These are phyloP conservation scores for Acleris laterana DNA, from an alignment of 2,888 invertebrate species.

Conservation along the genomic window DNA sequence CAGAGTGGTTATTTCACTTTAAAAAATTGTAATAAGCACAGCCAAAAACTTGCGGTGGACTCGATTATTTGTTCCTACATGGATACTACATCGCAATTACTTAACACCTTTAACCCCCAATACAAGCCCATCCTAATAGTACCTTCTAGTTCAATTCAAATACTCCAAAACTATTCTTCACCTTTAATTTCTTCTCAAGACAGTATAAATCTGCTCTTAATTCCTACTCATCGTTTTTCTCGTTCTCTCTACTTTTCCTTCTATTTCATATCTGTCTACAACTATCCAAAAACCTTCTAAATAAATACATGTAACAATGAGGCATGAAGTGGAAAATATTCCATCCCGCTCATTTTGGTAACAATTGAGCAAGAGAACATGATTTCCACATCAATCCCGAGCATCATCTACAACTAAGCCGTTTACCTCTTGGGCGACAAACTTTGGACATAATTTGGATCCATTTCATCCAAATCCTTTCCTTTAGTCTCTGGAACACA, in stretches of 20 bases:
- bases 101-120: slow-evolving; percentile 1
- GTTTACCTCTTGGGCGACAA: slow-evolving; percentile 75
- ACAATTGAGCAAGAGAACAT: neutral
- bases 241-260: slow-evolving; percentile 13
- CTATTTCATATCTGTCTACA: slow-evolving; percentile 22
- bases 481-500: slow-evolving; percentile 97
- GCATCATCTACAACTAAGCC: slow-evolving; percentile 17
- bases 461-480: slow-evolving; percentile 94
- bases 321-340: neutral
- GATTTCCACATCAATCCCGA: neutral
- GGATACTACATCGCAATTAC: slow-evolving; percentile 27
- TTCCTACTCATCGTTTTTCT: neutral
- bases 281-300: slow-evolving; percentile 33
- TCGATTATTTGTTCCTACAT: slow-evolving; percentile 63
- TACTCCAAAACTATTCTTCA: slow-evolving; percentile 10
- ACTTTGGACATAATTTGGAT: slow-evolving; percentile 86
- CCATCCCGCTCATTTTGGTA: neutral
- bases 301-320: slow-evolving; percentile 5
- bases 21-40: slow-evolving; percentile 73
- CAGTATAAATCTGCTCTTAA: slow-evolving; percentile 1
- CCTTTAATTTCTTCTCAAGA: slow-evolving; percentile 6
- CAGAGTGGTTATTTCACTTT: slow-evolving; percentile 53
- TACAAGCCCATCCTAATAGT: slow-evolving; percentile 19
- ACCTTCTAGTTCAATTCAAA: slow-evolving; percentile 12
- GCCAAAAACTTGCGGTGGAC: slow-evolving; percentile 78